Conservation (phyloP, 1,140 invertebrate genomes). For the Drosophila busckii region DNA sequence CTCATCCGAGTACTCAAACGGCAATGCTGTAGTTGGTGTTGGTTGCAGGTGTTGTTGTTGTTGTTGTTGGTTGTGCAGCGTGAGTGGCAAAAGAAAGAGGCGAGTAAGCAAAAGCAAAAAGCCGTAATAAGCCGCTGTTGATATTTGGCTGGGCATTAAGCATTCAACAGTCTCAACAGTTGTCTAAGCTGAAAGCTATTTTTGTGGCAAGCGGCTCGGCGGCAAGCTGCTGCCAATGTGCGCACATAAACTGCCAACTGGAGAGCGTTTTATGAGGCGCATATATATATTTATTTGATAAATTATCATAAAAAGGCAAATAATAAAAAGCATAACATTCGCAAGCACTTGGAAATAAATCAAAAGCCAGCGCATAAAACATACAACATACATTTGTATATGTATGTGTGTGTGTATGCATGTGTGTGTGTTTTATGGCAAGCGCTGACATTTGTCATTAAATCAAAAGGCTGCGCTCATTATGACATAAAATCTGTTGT, state of each 20-base stretch:
- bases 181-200: slow-evolving; percentile 14
- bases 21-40: slow-evolving; percentile 45
- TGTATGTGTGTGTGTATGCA: slow-evolving; percentile 10
- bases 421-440: slow-evolving; percentile 49
- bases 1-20: slow-evolving; percentile 71
- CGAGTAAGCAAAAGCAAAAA: slow-evolving; percentile 20
- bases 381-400: slow-evolving; percentile 1
- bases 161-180: slow-evolving; percentile 7
- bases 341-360: slow-evolving; percentile 53
- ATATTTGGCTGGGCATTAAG: slow-evolving; percentile 34
- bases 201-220: slow-evolving; percentile 39
- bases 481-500: slow-evolving; percentile 59
- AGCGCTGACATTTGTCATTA: slow-evolving; percentile 57
- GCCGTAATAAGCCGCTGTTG: slow-evolving; percentile 45
- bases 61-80: background rate
- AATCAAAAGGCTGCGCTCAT: slow-evolving; percentile 72
- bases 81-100: background rate
- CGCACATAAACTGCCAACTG: slow-evolving; percentile 40
- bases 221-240: slow-evolving; percentile 50
- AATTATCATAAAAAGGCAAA: slow-evolving; percentile 74
- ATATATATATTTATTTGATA: slow-evolving; percentile 51
- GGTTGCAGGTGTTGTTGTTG: too few species aligned
- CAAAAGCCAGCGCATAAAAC: slow-evolving; percentile 54
- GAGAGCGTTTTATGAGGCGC: slow-evolving; percentile 9
- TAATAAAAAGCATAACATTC: slow-evolving; percentile 32